Percentiles rank a stretch among this genome's conserved stretches.
These are phyloP conservation scores for Dyspetes luteomarginatus DNA, from an alignment of 2,888 invertebrate genomes.

Conservation along the genomic window DNA sequence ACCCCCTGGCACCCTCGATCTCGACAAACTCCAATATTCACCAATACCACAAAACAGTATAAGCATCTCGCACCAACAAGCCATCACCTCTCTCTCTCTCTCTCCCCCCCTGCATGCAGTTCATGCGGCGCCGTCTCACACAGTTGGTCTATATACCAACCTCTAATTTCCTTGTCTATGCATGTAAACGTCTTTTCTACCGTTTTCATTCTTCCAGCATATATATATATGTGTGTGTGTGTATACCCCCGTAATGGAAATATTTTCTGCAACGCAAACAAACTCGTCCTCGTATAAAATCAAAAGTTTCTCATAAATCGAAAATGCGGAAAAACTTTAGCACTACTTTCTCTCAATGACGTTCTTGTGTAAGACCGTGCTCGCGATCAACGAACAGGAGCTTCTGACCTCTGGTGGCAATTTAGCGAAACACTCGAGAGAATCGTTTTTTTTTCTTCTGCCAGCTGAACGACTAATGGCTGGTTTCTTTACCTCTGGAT, in stretches of 20 bases:
- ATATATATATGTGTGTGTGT: background rate
- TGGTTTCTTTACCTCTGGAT: too few relatives aligned
- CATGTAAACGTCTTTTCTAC: constrained; percentile 15
- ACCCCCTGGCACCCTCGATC: constrained; percentile 72
- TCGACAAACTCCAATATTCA: constrained; percentile 30
- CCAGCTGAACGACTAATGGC: too few relatives aligned
- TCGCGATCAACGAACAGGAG: background rate
- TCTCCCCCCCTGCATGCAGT: background rate
- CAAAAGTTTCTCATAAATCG: background rate
- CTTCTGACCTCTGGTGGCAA: background rate
- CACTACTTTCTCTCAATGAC: too few relatives aligned
- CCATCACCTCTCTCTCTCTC: constrained; percentile 17
- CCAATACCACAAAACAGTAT: constrained; percentile 10
- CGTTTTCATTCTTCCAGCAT: constrained; percentile 1
- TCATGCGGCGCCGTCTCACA: constrained; percentile 13
- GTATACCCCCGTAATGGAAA: constrained; percentile 22
- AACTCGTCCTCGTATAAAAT: constrained; percentile 19
- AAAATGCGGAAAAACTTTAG: background rate
- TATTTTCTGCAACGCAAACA: constrained; percentile 50
- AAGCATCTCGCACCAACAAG: constrained; percentile 12
- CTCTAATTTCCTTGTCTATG: too few relatives aligned
- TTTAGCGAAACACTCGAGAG: background rate
- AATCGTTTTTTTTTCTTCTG: background rate
- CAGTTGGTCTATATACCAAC: too few relatives aligned
- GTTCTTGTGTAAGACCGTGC: too few relatives aligned